A percentile compares a stretch with the other conserved stretches of the same genome.
Conservation (phyloP, 1,140 invertebrate genomes). For the Neodiprion fabricii region DNA sequence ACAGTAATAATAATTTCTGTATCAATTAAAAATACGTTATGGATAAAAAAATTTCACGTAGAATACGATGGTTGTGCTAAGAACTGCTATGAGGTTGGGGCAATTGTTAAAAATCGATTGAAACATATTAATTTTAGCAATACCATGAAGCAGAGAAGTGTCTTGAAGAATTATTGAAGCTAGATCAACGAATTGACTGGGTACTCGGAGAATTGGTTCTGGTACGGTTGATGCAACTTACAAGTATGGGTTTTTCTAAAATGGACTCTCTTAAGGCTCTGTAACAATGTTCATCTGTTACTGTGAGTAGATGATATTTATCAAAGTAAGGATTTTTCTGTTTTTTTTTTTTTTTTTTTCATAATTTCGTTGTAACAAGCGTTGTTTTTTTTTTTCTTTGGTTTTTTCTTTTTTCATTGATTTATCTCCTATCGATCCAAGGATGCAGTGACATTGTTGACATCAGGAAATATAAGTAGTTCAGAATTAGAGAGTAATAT, state of each 20-base stretch:
- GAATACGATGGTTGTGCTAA: too few species aligned
- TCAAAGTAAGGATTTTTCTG: neutral
- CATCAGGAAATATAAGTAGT: neutral
- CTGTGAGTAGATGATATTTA: neutral
- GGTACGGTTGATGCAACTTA: slow-evolving; percentile 21
- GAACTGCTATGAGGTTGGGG: too few species aligned
- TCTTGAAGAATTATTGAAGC: slow-evolving; percentile 24
- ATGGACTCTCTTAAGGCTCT: neutral
- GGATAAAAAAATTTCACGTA: too few species aligned
- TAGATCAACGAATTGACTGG: slow-evolving; percentile 20
- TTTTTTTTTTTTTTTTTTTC: neutral
- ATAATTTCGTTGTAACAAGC: neutral
- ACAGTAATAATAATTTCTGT: too few species aligned
- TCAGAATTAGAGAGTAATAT: neutral
- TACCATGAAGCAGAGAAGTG: slow-evolving; percentile 16
- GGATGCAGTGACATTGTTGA: neutral
- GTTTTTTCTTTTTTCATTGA: neutral
- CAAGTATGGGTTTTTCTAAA: slow-evolving; percentile 26
- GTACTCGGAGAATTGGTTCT: slow-evolving; percentile 22
- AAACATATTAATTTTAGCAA: slow-evolving; percentile 10
- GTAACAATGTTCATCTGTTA: neutral
- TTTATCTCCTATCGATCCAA: neutral
- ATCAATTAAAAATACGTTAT: too few species aligned
- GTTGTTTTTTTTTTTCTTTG: neutral
- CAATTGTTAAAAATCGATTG: too few species aligned